Evolutionary conservation across 2,113 vertebrate species (phyloP).

Genomic region (Xiphophorus couchianus): DNA sequence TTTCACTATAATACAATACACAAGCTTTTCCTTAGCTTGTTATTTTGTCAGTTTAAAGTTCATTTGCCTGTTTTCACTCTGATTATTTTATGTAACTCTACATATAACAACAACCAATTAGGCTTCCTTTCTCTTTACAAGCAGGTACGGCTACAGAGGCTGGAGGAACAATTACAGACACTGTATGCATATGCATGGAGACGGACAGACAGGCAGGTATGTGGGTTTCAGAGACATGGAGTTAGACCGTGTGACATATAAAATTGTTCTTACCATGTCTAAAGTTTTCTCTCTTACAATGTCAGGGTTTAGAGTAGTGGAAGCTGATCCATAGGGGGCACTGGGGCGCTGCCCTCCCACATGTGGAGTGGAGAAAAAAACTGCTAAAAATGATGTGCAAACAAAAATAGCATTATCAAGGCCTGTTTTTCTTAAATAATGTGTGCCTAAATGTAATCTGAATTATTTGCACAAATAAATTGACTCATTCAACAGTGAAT

Average conservation of each 20-base stretch:
- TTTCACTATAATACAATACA: not conserved
- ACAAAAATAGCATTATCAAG: too few species aligned
- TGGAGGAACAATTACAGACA: constrained; percentile 34
- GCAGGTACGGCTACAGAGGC: constrained; percentile 31
- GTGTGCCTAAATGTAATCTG: too few species aligned
- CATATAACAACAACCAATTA: constrained; percentile 45
- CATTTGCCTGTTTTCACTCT: not conserved
- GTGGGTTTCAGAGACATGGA: too few species aligned
- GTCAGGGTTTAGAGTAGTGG: constrained; percentile 24
- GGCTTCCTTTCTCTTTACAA: constrained; percentile 2
- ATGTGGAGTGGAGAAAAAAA: too few species aligned
- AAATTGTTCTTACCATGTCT: constrained; percentile 19
- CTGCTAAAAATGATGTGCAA: too few species aligned
- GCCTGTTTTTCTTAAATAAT: too few species aligned
- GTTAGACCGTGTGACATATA: constrained; percentile 17
- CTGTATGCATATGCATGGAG: not conserved
- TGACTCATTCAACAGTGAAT: too few species aligned
- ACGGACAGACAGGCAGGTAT: too few species aligned
- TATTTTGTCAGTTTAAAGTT: constrained; percentile 18
- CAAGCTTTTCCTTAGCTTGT: not conserved
- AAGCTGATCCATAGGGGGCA: not conserved
- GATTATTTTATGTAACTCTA: constrained; percentile 19
- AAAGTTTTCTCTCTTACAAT: not conserved
- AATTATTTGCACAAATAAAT: too few species aligned
- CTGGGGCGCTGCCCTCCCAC: too few species aligned